Percentiles rank a stretch among this genome's conserved stretches.
phyloP scores from a whole-genome alignment of 2,888 invertebrate genomes.

The Aleiodes leptofemur region DNA sequence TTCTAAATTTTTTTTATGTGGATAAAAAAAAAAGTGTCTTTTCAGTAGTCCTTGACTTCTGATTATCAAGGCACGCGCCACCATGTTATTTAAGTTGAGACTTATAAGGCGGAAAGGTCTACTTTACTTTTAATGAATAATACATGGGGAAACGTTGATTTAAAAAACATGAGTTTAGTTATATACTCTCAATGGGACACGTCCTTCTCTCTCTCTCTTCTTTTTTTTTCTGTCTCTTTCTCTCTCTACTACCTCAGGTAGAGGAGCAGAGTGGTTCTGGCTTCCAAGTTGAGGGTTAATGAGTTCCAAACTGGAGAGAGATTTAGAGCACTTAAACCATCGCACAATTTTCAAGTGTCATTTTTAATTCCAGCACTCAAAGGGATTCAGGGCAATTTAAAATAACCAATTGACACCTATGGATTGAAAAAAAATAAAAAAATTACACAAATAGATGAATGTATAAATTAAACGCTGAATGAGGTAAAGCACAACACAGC shows the following conservation, averaged over 20 bases:
- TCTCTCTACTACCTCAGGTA: not conserved
- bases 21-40: not conserved
- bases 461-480: no score
- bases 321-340: not conserved
- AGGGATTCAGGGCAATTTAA: no score
- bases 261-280: slow-evolving; percentile 21
- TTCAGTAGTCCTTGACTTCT: no score
- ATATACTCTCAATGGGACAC: slow-evolving; percentile 12
- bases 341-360: not conserved
- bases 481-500: not conserved
- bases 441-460: not conserved
- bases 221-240: not conserved
- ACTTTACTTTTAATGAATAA: slow-evolving; percentile 38
- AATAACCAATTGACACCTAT: no score
- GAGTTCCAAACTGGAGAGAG: slow-evolving; percentile 26
- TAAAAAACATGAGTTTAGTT: slow-evolving; percentile 46
- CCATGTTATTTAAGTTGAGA: no score
- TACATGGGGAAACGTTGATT: slow-evolving; percentile 35
- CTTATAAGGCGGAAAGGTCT: not conserved
- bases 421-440: not conserved
- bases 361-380: not conserved
- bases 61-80: no score
- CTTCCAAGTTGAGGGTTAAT: slow-evolving; percentile 27
- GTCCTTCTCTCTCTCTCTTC: not conserved
- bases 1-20: not conserved